Evolutionary conservation across 2,797 vertebrate species (phyloP).

Genomic region (Nasua narica): DNA sequence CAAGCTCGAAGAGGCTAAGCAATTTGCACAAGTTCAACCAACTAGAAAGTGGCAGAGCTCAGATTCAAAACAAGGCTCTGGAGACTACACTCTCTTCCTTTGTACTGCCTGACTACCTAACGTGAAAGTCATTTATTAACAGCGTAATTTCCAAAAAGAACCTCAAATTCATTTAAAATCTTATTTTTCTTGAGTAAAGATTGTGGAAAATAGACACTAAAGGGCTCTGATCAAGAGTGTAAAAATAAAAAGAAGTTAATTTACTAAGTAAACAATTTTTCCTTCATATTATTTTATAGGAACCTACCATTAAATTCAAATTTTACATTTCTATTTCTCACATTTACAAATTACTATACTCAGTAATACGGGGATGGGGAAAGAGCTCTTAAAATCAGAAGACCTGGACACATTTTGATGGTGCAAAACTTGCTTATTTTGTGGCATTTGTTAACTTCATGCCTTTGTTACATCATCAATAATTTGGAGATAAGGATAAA

Average conservation of each 20-base stretch:
- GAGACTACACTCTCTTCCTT: background rate
- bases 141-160: background rate
- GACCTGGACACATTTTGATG: background rate
- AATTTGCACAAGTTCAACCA: background rate
- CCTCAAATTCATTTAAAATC: background rate
- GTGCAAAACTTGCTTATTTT: background rate
- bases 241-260: background rate
- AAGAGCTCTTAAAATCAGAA: slow-evolving; percentile 8
- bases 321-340: background rate
- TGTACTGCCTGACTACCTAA: background rate
- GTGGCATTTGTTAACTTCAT: background rate
- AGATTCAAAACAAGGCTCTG: slow-evolving; percentile 3
- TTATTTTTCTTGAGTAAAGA: slow-evolving; percentile 5
- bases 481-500: background rate
- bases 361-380: background rate
- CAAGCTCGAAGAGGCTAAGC: background rate
- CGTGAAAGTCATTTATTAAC: background rate
- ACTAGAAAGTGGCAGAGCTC: background rate
- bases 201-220: background rate
- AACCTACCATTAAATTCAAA: background rate
- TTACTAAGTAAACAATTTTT: background rate
- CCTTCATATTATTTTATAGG: background rate
- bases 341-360: background rate
- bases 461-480: background rate
- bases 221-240: background rate